phyloP scores from a whole-genome alignment of 2,888 invertebrate genomes.

The Oscheius myriophilus region DNA sequence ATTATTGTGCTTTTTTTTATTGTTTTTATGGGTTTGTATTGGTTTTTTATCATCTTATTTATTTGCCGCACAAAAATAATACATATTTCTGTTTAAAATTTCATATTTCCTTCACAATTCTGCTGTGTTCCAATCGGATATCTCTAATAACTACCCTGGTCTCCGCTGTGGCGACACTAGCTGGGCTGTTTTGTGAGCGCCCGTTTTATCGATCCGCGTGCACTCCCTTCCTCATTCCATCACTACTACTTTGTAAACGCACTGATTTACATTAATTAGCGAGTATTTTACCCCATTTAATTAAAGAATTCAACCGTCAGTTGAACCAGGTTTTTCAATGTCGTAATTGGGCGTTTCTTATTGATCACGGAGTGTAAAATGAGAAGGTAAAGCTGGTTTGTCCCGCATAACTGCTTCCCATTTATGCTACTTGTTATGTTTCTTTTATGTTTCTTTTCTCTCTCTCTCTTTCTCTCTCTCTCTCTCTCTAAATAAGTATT shows the following conservation, averaged over 20 bases:
- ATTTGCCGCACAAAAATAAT: too few relatives aligned
- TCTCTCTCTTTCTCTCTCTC: too few relatives aligned
- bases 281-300: too few relatives aligned
- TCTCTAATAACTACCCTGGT: background rate
- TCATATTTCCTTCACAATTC: too few relatives aligned
- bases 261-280: too few relatives aligned
- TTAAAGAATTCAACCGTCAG: too few relatives aligned
- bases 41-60: too few relatives aligned
- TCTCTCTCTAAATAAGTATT: too few relatives aligned
- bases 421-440: background rate
- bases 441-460: background rate
- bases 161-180: too few relatives aligned
- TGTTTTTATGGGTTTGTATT: too few relatives aligned
- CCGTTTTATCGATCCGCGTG: slow-evolving; percentile 29
- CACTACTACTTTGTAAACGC: background rate
- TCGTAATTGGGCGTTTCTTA: slow-evolving; percentile 25
- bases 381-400: background rate
- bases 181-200: slow-evolving; percentile 23
- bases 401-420: background rate
- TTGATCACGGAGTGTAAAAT: background rate
- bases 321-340: background rate
- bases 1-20: too few relatives aligned
- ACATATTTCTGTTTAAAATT: too few relatives aligned
- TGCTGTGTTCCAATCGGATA: background rate
- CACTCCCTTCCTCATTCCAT: slow-evolving; percentile 22